Evolutionary conservation across 2,888 invertebrate species (phyloP).

Genomic region (Phorcus lineatus): DNA sequence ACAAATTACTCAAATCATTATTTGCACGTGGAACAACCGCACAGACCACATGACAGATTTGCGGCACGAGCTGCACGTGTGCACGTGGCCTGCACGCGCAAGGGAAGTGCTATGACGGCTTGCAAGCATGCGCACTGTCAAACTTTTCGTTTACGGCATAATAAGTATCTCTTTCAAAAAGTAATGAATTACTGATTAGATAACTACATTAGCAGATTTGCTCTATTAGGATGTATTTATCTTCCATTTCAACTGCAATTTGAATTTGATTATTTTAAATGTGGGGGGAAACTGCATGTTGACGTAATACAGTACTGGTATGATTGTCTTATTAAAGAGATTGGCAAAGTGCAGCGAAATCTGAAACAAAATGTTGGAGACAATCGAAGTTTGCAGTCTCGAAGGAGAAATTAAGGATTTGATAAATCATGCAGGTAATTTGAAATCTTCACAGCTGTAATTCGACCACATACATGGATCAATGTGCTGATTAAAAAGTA

Average conservation of each 20-base stretch:
- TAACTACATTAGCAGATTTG: not conserved
- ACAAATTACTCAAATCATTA: not conserved
- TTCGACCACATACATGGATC: no score
- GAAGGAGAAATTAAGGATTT: not conserved
- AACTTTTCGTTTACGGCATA: constrained; percentile 4
- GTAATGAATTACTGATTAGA: not conserved
- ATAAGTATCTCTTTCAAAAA: not conserved
- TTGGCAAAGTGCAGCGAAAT: no score
- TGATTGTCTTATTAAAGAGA: no score
- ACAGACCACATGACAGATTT: constrained; percentile 5
- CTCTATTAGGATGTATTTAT: not conserved
- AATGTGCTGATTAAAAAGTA: no score
- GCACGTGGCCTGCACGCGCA: constrained; percentile 22
- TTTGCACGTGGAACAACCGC: not conserved
- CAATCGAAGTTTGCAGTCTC: not conserved
- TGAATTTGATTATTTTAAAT: not conserved
- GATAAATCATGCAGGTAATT: constrained; percentile 6
- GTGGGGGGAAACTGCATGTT: not conserved
- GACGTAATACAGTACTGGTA: no score
- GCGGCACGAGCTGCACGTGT: constrained; percentile 19
- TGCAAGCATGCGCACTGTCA: constrained; percentile 11
- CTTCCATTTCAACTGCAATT: not conserved
- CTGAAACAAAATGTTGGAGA: no score
- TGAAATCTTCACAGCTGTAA: not conserved
- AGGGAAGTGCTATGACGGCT: constrained; percentile 10